Conservation (phyloP, 2,113 vertebrate genomes). For the Sinocyclocheilus maitianheensis region DNA sequence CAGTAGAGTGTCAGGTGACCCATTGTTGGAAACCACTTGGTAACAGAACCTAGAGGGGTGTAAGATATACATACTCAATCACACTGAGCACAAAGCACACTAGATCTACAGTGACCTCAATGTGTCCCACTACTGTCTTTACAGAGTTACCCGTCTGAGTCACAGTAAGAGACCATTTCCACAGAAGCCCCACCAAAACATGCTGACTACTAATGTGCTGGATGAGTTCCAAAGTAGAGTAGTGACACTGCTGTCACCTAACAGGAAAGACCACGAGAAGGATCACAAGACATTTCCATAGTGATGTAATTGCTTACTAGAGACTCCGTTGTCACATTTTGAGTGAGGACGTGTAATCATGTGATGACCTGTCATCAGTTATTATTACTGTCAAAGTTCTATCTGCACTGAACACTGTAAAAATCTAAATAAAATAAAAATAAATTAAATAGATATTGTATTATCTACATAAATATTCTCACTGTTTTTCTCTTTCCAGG, state of each 20-base stretch:
- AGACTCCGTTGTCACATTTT: not conserved
- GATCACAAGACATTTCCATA: slow-evolving; percentile 11
- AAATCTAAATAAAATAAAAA: not conserved
- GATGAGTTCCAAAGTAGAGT: not conserved
- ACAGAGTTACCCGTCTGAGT: slow-evolving; percentile 15
- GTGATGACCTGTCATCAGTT: not conserved
- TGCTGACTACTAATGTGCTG: not conserved
- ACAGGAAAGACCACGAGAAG: not conserved
- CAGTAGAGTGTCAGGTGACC: slow-evolving; percentile 61
- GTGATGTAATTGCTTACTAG: not conserved
- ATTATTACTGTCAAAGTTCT: not conserved
- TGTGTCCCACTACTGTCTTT: slow-evolving; percentile 17
- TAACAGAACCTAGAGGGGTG: slow-evolving; percentile 53
- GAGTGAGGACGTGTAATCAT: not conserved
- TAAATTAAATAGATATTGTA: not conserved
- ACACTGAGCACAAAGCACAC: not conserved
- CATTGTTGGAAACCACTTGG: slow-evolving; percentile 53
- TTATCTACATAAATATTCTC: not conserved
- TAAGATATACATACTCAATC: slow-evolving; percentile 1
- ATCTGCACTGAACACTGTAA: not conserved
- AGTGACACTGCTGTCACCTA: not conserved
- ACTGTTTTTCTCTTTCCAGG: slow-evolving; percentile 69
- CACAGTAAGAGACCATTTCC: slow-evolving; percentile 13
- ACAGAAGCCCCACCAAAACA: slow-evolving; percentile 22
- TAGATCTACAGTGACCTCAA: slow-evolving; percentile 24